Evolutionary conservation across 2,888 invertebrate species (phyloP), one percentile per base, ranked within the genome.

Genomic region (Polietes domitor): DNA sequence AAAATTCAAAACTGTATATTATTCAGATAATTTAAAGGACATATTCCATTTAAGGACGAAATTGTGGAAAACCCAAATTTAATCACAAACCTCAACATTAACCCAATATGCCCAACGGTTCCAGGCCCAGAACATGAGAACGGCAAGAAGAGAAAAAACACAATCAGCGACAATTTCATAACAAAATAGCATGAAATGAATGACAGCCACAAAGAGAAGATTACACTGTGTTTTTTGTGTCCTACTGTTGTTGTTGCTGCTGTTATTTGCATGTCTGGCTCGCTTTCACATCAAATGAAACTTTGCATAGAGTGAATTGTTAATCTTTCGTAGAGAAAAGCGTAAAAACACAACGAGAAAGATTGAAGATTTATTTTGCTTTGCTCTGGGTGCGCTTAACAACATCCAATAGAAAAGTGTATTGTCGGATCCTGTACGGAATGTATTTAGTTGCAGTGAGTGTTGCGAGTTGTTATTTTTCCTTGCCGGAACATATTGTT

Each of bases 331-430:
- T 10, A 24, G 28, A 2, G 61, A n/a, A n/a, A n/a, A 21, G 10
- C 43, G 21, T 15, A 12, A 28, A 70, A 24, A 47, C 32, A 53
- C 12, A 32, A 28, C 50, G 32, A 50, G 10, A 58, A 24, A n/a
- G 4, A 17, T 53, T 71, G 71, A 47, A 70, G 50, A 50, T 47
- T 50, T 71, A 53, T 53, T 28, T 71, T 28, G 17, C n/a, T n/a
- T n/a, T 32, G 47, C 28, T 47, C n/a, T n/a, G 17, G 26, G 5
- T 71, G 37, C 5, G 9, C 28, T n/a, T n/a, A 50, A 15, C 19
- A n/a, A 10, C 47, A 15, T 15, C 41, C 19, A 71, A 71, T n/a
- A n/a, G 50, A 65, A 75, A 68, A 65, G n/a, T n/a, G n/a, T 53
- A 68, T 43, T 72, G 21, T 26, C 17, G 17, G 6, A 47, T 12